Conservation (phyloP, 2,113 vertebrate genomes). For the Pao palembangensis region DNA sequence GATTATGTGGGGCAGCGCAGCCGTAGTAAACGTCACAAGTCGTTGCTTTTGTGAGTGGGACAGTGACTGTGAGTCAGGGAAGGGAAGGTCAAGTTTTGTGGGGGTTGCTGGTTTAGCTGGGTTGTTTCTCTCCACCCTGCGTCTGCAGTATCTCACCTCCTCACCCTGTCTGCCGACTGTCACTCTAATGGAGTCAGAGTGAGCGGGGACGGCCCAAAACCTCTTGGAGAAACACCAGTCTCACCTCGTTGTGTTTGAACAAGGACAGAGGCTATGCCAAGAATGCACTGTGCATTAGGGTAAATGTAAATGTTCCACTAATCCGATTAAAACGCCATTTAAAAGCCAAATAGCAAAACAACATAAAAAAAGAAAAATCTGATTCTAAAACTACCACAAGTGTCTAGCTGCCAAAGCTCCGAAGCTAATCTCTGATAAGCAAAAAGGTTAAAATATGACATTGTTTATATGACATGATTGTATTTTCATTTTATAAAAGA, state of each 20-base stretch:
- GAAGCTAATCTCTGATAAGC: no score
- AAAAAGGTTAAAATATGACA: no score
- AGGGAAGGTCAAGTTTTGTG: conserved; percentile 66
- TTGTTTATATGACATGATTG: no score
- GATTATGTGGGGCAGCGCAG: conserved; percentile 7
- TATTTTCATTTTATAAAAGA: no score
- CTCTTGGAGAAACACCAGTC: conserved; percentile 60
- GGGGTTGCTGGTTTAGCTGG: conserved; percentile 24
- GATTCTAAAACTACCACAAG: neutral
- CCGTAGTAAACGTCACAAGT: conserved; percentile 3
- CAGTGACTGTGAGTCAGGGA: conserved; percentile 39
- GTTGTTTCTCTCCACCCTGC: conserved; percentile 44
- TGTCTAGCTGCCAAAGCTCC: no score
- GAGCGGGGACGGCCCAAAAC: conserved; percentile 45
- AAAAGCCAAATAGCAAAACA: neutral
- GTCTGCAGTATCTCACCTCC: conserved; percentile 73
- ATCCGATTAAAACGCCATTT: conserved; percentile 60
- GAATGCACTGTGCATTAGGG: conserved; percentile 74
- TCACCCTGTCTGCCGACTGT: conserved; percentile 76
- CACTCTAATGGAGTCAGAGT: conserved; percentile 75
- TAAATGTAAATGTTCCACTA: conserved; percentile 66
- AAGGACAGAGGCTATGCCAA: conserved; percentile 64
- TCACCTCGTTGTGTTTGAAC: conserved; percentile 72
- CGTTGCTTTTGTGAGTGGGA: neutral
- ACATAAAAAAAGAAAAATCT: neutral